Base-by-base conservation (phyloP, 2,797 vertebrate genomes). In the Takifugu rubripes region DNA sequence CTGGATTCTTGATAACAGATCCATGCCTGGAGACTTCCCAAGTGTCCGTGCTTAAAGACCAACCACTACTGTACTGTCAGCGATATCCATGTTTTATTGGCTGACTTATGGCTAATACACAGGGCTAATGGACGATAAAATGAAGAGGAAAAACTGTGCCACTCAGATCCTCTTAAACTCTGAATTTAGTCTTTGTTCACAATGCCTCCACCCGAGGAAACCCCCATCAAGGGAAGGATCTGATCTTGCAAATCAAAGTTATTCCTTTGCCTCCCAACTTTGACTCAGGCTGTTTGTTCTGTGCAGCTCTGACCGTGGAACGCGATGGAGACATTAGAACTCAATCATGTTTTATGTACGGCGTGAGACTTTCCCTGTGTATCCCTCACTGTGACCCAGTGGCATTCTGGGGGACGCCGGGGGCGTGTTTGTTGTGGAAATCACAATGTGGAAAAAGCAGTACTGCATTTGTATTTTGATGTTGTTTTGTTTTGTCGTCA, bases 391-490 rank as follows among this genome's bases (percentile, higher is more conserved):
- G 53, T 77, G 78, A 83, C 78, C 74, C 54, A 10, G 51, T 25
- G 65, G 69, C 44, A 43, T 44, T 59, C 76, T 63, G 27, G 21
- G 21, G 21, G 61, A 77, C 8, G 60, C 54, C 4, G 1, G 17
- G 0, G 14, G 47, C 83, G 72, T 73, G 81, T 81, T 83, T 88
- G 76, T 84, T 81, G 77, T 87, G 86, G 71, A 82, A 84, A 84
- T 78, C 2, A 16, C 52, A 27, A 60, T 59, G 74, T 60, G 17
- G 77, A 58, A 65, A 75, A 74, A 78, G 73, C 25, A 27, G 61
- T 62, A 53, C 42, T 53, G 51, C 70, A 69, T 75, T 81, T 84
- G 70, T 85, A 75, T 84, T 78, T 75, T 82, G 66, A 70, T 79
- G 64, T 66, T 64, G 58, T 68, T 77, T 75, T 62, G 69, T 54